These are phyloP conservation scores for Diarsia brunnea DNA, from an alignment of 2,888 invertebrate genomes.

Conservation along the genomic window DNA sequence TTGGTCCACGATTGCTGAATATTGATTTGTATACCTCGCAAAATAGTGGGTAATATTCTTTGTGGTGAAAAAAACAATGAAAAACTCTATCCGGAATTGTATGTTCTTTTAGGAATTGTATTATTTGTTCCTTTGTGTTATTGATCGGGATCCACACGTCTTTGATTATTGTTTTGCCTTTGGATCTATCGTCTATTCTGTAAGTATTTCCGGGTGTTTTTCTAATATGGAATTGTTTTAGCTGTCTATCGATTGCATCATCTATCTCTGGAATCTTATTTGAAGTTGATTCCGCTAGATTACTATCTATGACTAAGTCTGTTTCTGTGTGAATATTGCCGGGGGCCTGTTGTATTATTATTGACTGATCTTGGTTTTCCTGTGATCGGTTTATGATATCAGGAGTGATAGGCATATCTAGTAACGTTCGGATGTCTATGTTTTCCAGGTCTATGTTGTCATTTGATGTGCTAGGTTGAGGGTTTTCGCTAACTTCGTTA, in stretches of 20 bases:
- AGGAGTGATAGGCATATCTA: constrained; percentile 1
- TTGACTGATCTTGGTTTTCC: background rate
- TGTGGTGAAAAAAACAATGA: constrained; percentile 21
- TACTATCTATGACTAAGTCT: background rate
- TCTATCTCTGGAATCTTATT: constrained; percentile 36
- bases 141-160: constrained; percentile 29
- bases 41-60: constrained; percentile 16
- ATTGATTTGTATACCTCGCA: constrained; percentile 47
- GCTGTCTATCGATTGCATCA: constrained; percentile 66
- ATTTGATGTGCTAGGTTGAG: constrained; percentile 14
- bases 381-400: background rate
- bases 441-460: background rate
- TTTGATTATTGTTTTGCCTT: constrained; percentile 27
- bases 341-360: background rate
- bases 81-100: constrained; percentile 21
- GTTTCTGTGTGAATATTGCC: background rate
- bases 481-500: constrained; percentile 1
- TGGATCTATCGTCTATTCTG: constrained; percentile 61
- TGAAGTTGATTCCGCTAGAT: background rate
- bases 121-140: constrained; percentile 53
- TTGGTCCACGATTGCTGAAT: constrained; percentile 62
- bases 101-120: constrained; percentile 36
- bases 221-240: constrained; percentile 66
- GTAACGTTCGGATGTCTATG: constrained; percentile 8
- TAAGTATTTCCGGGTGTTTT: constrained; percentile 52